These are phyloP conservation scores for Philereme transversata DNA, from an alignment of 2,888 invertebrate genomes.

Conservation along the genomic window DNA sequence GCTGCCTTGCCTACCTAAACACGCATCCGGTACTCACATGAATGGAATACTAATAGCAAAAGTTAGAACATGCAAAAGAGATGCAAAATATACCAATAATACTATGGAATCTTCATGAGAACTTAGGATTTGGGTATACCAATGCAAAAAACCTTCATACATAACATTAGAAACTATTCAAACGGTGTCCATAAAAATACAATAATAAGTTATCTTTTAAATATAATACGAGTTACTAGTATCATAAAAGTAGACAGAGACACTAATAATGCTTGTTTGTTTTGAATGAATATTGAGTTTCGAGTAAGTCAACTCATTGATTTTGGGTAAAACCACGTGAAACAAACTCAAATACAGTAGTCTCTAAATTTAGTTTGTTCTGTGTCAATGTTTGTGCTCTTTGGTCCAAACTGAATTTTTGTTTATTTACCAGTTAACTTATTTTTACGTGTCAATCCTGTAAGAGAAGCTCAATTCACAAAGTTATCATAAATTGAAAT, in stretches of 20 bases:
- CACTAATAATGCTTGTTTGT: too few species aligned
- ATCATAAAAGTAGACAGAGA: too few species aligned
- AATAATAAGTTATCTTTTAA: too few species aligned
- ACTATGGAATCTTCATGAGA: too few species aligned
- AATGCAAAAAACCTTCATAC: too few species aligned
- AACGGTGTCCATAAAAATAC: too few species aligned
- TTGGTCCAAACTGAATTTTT: conserved; percentile 24
- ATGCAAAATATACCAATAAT: conserved; percentile 2
- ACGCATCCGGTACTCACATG: conserved; percentile 22
- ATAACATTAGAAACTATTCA: too few species aligned
- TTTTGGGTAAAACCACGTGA: conserved; percentile 16
- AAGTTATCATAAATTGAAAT: neutral
- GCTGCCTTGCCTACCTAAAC: conserved; percentile 24
- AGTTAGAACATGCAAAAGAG: conserved; percentile 22
- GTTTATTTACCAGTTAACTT: conserved; percentile 24
- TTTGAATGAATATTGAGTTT: too few species aligned
- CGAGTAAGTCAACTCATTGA: conserved; percentile 1
- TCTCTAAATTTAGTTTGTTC: conserved; percentile 26
- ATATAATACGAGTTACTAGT: too few species aligned
- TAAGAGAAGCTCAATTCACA: neutral
- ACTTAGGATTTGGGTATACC: too few species aligned
- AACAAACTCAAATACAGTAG: conserved; percentile 27
- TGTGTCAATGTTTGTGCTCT: conserved; percentile 34
- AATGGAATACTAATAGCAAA: conserved; percentile 30
- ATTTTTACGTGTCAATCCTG: conserved; percentile 6